Evolutionary conservation across 2,797 vertebrate species (phyloP).

Genomic region (Coranthus polyacanthus): DNA sequence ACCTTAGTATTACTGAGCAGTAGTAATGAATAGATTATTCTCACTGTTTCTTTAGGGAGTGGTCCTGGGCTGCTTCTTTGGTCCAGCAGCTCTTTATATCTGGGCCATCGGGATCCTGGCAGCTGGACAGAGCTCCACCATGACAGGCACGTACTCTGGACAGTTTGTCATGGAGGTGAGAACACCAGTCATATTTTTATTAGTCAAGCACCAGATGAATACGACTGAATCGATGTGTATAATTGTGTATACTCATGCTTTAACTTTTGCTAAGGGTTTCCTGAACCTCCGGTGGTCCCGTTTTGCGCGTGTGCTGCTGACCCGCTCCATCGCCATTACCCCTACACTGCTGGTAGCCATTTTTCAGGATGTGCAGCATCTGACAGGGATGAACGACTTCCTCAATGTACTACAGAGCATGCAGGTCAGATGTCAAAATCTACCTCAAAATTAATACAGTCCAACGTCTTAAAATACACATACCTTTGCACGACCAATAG

Average conservation of each 20-base stretch:
- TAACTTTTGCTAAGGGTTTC: slow-evolving; percentile 86
- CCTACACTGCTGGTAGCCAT: slow-evolving; percentile 93
- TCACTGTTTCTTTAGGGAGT: slow-evolving; percentile 67
- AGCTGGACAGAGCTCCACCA: slow-evolving; percentile 97
- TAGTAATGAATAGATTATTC: background rate
- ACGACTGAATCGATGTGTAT: rapidly evolving
- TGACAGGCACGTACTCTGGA: slow-evolving; percentile 97
- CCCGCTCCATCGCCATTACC: slow-evolving; percentile 93
- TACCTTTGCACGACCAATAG: background rate
- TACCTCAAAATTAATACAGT: background rate
- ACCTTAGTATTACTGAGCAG: too few species aligned
- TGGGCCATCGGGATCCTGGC: slow-evolving; percentile 98
- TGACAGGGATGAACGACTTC: slow-evolving; percentile 98
- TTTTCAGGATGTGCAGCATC: slow-evolving; percentile 92
- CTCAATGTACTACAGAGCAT: slow-evolving; percentile 97
- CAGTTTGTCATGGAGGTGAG: slow-evolving; percentile 99
- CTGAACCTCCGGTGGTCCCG: slow-evolving; percentile 94
- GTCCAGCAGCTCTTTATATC: slow-evolving; percentile 94
- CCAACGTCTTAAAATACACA: background rate
- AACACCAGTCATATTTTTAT: background rate
- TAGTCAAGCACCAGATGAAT: too few species aligned
- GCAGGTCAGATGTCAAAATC: slow-evolving; percentile 84
- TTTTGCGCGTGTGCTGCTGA: slow-evolving; percentile 93
- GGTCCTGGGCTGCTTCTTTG: slow-evolving; percentile 93
- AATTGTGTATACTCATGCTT: background rate